Conservation (phyloP, 2,888 invertebrate species). For the Dryocosmus kuriphilus region DNA sequence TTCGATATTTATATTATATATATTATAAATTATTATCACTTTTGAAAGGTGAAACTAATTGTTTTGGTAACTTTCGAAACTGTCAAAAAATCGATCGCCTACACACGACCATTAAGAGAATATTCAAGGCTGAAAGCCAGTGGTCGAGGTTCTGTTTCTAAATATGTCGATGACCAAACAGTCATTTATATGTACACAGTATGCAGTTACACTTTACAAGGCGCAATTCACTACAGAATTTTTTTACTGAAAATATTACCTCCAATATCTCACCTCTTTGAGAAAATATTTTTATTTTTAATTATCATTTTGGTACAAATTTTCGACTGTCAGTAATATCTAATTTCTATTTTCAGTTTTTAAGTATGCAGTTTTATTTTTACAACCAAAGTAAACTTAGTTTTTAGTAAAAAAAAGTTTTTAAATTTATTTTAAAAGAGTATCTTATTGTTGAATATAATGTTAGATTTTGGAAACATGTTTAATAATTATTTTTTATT, state of each 20-base stretch:
- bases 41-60: neutral
- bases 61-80: neutral
- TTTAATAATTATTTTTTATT: neutral
- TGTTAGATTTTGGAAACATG: too few relatives aligned
- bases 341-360: too few relatives aligned
- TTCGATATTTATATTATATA: too few relatives aligned
- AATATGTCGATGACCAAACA: slow-evolving; percentile 64
- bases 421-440: too few relatives aligned
- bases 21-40: too few relatives aligned
- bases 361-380: too few relatives aligned
- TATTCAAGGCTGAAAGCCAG: slow-evolving; percentile 27
- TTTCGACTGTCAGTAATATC: too few relatives aligned
- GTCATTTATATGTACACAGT: slow-evolving; percentile 7
- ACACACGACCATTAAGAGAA: slow-evolving; percentile 1
- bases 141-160: slow-evolving; percentile 56
- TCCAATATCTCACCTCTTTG: neutral
- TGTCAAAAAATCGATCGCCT: slow-evolving; percentile 17
- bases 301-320: too few relatives aligned
- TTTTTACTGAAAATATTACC: neutral
- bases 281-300: too few relatives aligned
- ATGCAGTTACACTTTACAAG: slow-evolving; percentile 10
- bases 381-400: too few relatives aligned
- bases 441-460: too few relatives aligned
- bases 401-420: too few relatives aligned
- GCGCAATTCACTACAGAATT: neutral